Base-by-base conservation (phyloP, 2,888 invertebrate species). In the Eucera pruinosa region DNA sequence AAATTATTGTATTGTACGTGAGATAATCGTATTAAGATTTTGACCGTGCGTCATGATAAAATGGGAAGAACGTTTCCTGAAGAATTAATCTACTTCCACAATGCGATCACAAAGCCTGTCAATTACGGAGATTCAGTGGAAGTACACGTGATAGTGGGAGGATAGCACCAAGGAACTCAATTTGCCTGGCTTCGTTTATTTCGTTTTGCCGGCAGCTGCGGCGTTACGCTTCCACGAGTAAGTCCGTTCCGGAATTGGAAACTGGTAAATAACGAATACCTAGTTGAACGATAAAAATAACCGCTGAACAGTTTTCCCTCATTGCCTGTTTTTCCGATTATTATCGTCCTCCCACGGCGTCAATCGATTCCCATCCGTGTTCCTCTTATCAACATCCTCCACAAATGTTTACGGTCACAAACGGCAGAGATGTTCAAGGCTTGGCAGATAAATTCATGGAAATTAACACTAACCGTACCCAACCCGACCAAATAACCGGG, bases 261-360 rank as follows among this genome's bases (percentile, higher is more conserved):
- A 11, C 45, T 47, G 54, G 50, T 52, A 69, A 69, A 80, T 48
- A 57, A 20, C 52, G 47, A 55, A 48, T 18, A 23, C 11, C 23
- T 41, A 43, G 47, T 18, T 47, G 30, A 41, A 48, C 15, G 67
- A 50, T 68, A 58, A 80, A 77, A 77, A 60, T 69, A 66, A 66
- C 52, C 20, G n/a, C 1, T 41, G 39, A 39, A 50, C 41, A 25
- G 41, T 18, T 23, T 52, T 36, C 27, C 15, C 23, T 20, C 41
- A 58, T 58, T 41, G 33, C 11, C 4, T 39, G 48, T 18, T 18
- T 50, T 30, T 23, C 9, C 9, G 36, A 30, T 50, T 58, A 9
- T 18, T 30, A 18, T 11, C 30, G 30, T 30, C n/a, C 18, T 20
- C 11, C 23, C 27, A 27, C 18, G 9, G 4, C 18, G 15, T 11